Conservation (phyloP, 2,113 vertebrate genomes). For the Lophotis ruficrista region DNA sequence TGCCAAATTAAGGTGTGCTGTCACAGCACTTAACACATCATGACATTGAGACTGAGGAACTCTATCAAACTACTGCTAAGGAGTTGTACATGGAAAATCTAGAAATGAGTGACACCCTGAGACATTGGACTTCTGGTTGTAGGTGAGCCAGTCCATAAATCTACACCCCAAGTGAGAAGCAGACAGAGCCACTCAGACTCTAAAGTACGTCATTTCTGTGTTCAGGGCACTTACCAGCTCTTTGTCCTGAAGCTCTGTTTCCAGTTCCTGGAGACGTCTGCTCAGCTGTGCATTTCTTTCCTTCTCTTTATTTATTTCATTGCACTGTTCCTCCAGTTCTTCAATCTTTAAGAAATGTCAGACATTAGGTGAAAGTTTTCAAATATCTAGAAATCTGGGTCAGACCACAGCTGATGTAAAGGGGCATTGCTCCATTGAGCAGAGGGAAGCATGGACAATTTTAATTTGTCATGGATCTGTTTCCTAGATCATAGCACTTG, state of each 20-base stretch:
- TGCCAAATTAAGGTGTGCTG: background rate
- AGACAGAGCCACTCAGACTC: background rate
- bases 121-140: background rate
- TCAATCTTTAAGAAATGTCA: constrained; percentile 80
- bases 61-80: background rate
- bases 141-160: background rate
- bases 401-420: background rate
- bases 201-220: background rate
- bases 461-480: background rate
- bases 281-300: constrained; percentile 86
- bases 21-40: rapidly evolving
- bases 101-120: background rate
- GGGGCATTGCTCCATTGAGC: background rate
- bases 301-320: constrained; percentile 87
- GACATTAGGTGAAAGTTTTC: background rate
- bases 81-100: background rate
- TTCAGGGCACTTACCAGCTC: constrained; percentile 81
- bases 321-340: constrained; percentile 88
- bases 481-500: background rate
- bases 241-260: constrained; percentile 89
- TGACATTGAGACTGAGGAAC: background rate
- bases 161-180: background rate
- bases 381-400: background rate
- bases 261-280: constrained; percentile 85
- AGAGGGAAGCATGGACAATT: background rate